Evolutionary conservation across 2,797 vertebrate genomes (phyloP).

Genomic region (Protosalanx chinensis): DNA sequence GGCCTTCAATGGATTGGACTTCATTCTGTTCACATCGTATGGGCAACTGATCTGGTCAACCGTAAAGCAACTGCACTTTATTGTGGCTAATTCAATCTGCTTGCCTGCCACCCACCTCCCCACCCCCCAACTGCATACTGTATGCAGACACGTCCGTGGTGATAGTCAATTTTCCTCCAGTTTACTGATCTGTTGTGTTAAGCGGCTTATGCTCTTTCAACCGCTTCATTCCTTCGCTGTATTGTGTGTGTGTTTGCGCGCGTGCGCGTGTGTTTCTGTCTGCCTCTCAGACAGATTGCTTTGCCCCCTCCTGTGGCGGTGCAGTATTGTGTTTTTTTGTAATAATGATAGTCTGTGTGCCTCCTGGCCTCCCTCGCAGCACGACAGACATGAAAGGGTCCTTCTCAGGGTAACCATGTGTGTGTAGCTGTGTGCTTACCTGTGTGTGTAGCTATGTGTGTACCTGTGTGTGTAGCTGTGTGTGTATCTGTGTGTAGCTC

Average conservation of each 20-base stretch:
- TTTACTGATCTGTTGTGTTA: conserved; percentile 65
- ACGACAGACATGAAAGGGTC: conserved; percentile 59
- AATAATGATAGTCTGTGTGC: conserved; percentile 66
- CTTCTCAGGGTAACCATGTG: conserved; percentile 38
- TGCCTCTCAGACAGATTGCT: conserved; percentile 56
- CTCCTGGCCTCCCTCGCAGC: conserved; percentile 62
- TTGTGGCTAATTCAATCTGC: background rate
- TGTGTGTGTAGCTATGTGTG: conserved; percentile 14
- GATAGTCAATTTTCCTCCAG: conserved; percentile 66
- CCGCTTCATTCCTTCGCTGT: conserved; percentile 49
- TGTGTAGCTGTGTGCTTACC: conserved; percentile 1
- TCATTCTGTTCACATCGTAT: background rate
- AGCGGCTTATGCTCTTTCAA: conserved; percentile 63
- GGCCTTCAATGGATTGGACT: background rate
- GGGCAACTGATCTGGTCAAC: too few relatives aligned
- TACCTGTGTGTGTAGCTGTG: conserved; percentile 15
- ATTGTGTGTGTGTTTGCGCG: conserved; percentile 18
- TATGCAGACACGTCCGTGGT: conserved; percentile 25
- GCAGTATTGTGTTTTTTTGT: conserved; percentile 66
- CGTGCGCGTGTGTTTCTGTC: conserved; percentile 31
- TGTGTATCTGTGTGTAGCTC: conserved; percentile 10
- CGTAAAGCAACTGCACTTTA: background rate
- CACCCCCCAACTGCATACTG: background rate
- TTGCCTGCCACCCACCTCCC: too few relatives aligned
- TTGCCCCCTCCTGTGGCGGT: conserved; percentile 54